A percentile compares a stretch with the other conserved stretches of the same genome.
phyloP scores from a whole-genome alignment of 1,140 invertebrate genomes.

The Anastrepha ludens region DNA sequence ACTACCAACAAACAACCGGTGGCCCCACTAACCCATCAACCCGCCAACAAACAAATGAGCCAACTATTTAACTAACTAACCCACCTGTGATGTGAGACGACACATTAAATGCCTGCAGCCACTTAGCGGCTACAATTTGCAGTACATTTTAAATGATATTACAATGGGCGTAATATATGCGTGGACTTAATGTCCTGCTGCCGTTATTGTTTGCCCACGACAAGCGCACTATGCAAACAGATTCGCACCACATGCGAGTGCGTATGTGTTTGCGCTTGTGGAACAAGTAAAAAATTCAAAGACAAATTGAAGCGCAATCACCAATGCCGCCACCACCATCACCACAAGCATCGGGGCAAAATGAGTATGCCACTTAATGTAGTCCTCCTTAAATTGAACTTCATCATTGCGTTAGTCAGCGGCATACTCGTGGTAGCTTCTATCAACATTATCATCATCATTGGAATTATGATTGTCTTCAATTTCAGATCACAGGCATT shows the following conservation, averaged over 20 bases:
- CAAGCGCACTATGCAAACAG: background rate
- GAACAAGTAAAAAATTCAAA: slow-evolving; percentile 14
- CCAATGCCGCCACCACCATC: slow-evolving; percentile 7
- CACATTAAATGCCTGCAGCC: slow-evolving; percentile 46
- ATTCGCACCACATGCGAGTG: background rate
- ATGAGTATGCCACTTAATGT: background rate
- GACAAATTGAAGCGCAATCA: slow-evolving; percentile 27
- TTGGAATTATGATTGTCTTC: slow-evolving; percentile 10
- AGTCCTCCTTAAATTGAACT: background rate
- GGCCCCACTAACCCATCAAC: background rate
- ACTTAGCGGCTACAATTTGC: slow-evolving; percentile 45
- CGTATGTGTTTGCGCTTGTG: background rate
- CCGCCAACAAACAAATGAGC: slow-evolving; percentile 25
- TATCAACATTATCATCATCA: background rate
- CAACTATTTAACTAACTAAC: slow-evolving; percentile 24
- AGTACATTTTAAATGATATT: slow-evolving; percentile 50
- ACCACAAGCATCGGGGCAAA: background rate
- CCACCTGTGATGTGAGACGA: slow-evolving; percentile 18
- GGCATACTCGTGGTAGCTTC: background rate
- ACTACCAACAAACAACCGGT: background rate
- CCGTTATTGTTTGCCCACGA: slow-evolving; percentile 44
- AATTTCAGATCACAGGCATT: slow-evolving; percentile 23
- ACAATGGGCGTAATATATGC: slow-evolving; percentile 47
- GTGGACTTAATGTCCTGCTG: slow-evolving; percentile 48
- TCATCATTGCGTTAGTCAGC: background rate